Evolutionary conservation across 2,113 vertebrate genomes (phyloP), one percentile per base, ranked within the genome.

Genomic region (Nothocercus nigrocapillus): DNA sequence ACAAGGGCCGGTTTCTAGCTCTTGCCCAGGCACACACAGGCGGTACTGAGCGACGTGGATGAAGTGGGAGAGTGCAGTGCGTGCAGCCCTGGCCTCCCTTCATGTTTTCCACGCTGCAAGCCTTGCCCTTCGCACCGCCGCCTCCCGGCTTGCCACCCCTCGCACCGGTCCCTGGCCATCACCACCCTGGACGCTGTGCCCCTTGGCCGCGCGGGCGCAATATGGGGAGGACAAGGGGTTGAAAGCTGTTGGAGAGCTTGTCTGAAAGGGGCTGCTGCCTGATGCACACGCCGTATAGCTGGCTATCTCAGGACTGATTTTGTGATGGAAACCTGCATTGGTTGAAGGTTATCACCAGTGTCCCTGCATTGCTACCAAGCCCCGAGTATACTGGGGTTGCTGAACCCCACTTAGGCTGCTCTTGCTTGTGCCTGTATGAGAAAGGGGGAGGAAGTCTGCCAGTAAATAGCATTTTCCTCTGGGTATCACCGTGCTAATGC

Each of bases 401-500:
- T 87, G 56, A 38, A 67, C 15, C 13, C 25, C 1, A 1, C 2
- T 18, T 0, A 6, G 0, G 3, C 58, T 45, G 2, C 0, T 66
- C 40, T 66, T 30, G 38, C 22, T 36, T 62, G 34, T 49, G n/a
- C 13, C 21, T 17, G 5, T 36, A 36, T 25, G 54, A 58, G 61
- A 25, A 63, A 24, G 61, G 21, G 22, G 32, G 22, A 13, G 47
- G 49, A 36, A 25, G 22, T 70, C 22, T 40, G 44, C 21, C 21
- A 21, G 30, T 34, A 49, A n/a, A 47, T 13, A 34, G 13, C 44
- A n/a, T n/a, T 22, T 49, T 22, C 24, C 24, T 25, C 22, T 5
- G 32, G 18, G 22, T 34, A 22, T 49, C 22, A 36, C 20, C 13
- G 22, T 12, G 34, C 59, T 36, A 13, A 56, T 17, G 32, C n/a